Base-by-base conservation (phyloP, 2,888 invertebrate species). In the Masnerella sp. region DNA sequence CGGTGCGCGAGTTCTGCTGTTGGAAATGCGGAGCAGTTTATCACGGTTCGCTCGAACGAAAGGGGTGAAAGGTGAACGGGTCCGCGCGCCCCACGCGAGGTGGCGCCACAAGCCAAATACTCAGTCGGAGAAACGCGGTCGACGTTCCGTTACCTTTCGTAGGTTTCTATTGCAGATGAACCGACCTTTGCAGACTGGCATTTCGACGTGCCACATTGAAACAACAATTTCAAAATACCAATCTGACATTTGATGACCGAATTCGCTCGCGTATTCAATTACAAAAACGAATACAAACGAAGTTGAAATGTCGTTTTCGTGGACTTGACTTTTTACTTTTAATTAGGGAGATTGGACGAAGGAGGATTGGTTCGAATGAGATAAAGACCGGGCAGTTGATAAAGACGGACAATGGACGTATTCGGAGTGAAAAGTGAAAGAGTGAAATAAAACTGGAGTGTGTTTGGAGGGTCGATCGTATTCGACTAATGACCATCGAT, bases 401-500 rank as follows among this genome's bases (percentile, higher is more conserved):
- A n/a, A n/a, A n/a, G n/a, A n/a, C n/a, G n/a, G n/a, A n/a, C n/a
- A n/a, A n/a, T n/a, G n/a, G n/a, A n/a, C n/a, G n/a, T n/a, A n/a
- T n/a, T n/a, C n/a, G n/a, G n/a, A n/a, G 40, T 64, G 22, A 62
- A 56, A 58, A 12, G 54, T 30, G 45, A 30, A 28, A 68, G 69
- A 74, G 65, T 74, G 71, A 81, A 78, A 79, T 77, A 79, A 78
- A 80, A 76, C 68, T 75, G 43, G 42, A 56, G 47, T 52, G 51
- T 71, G 51, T 47, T 49, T 47, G 28, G 61, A 67, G 77, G 78
- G 77, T 80, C 80, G 79, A 83, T 84, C 81, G 81, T 77, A 80
- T 79, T 79, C 79, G 77, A 78, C 82, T 82, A 82, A 82, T 82
- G 81, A 79, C 56, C 68, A 78, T 79, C 77, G 77, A 81, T 78